Evolutionary conservation across 2,888 invertebrate genomes (phyloP), one percentile per base, ranked within the genome.

Genomic region (Formica aserva): DNA sequence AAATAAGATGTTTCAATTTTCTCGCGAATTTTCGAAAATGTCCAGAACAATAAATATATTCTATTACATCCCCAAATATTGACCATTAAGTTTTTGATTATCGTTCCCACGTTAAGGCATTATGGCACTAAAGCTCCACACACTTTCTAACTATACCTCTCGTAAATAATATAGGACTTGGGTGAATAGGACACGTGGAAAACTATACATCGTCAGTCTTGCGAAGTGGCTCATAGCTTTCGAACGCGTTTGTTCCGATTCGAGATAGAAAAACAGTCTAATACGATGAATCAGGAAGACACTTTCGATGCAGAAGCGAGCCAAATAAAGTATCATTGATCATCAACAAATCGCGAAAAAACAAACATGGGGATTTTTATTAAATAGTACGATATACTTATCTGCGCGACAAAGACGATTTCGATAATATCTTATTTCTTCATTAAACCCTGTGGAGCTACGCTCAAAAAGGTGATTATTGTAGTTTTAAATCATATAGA

Each of bases 161-260:
- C 67, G 67, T 92, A 88, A 92, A 92, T 92, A 92, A 93, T 93
- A 85, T 76, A 92, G 78, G 78, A 62, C 60, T 41, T 57, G 81
- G 65, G 77, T 87, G 86, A 89, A 83, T 84, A 89, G 91, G 92
- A 91, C 91, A 92, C 91, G 91, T 92, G 90, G 89, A 91, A 91
- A 84, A 87, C 63, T 86, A 86, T 86, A 83, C 83, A 85, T 83
- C 87, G 83, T 85, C 90, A 91, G 89, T 92, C 87, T 88, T 71
- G 60, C 80, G 78, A 83, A 84, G 77, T 82, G 78, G 67, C 52
- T 83, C 83, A 85, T 67, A 52, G 55, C 35, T 48, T 65, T 77
- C 86, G 32, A 77, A 86, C 52, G 69, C 57, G 76, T 52, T 52
- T 29, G 11, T 22, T 45, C 38, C 22, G 26, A 26, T 60, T 69